Conservation (phyloP, 2,113 vertebrate genomes). For the Apodemus speciosus region DNA sequence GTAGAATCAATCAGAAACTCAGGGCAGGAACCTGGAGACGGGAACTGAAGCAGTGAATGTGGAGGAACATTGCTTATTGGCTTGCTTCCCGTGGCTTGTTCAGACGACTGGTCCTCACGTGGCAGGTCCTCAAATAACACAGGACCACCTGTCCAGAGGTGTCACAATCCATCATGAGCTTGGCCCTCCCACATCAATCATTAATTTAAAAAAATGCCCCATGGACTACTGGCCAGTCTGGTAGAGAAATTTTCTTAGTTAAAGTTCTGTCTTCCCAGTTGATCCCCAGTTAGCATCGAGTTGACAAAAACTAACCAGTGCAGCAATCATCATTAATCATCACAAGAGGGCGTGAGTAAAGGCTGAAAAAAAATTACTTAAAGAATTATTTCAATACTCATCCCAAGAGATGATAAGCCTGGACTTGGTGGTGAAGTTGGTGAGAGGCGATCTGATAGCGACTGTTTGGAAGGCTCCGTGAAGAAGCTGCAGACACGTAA, state of each 20-base stretch:
- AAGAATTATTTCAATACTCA: neutral
- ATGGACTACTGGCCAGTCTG: too few relatives aligned
- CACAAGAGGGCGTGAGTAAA: neutral
- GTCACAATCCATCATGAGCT: neutral
- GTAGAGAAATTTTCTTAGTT: neutral
- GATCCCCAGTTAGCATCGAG: neutral
- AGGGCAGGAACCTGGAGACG: neutral
- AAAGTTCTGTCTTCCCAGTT: neutral
- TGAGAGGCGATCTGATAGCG: neutral
- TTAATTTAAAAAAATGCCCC: neutral
- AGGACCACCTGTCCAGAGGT: neutral
- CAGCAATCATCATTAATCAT: neutral
- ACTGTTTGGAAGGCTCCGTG: neutral
- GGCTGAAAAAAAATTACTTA: neutral
- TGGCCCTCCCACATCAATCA: neutral
- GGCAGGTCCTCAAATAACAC: too few relatives aligned
- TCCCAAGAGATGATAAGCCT: neutral
- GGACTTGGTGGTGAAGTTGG: neutral
- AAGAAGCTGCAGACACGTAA: neutral
- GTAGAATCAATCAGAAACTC: neutral
- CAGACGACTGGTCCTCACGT: neutral
- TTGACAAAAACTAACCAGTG: neutral
- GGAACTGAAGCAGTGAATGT: neutral
- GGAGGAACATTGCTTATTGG: neutral
- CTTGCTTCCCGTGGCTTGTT: neutral